phyloP scores from a whole-genome alignment of 2,113 vertebrate genomes.

The Apodemus speciosus region DNA sequence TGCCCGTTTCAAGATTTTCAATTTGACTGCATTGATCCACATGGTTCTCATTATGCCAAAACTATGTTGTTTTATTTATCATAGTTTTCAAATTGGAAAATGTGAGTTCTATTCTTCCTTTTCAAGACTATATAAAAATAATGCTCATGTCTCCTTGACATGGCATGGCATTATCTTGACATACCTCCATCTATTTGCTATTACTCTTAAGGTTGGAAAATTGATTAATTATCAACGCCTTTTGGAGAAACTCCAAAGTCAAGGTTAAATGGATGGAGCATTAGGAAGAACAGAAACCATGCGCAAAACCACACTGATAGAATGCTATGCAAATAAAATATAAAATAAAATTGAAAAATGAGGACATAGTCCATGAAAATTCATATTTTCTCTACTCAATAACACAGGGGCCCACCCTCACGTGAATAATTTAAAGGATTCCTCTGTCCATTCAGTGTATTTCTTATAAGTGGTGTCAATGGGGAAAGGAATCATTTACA shows the following conservation, averaged over 20 bases:
- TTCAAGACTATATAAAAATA: background rate
- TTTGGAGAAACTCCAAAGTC: background rate
- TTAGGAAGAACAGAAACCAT: background rate
- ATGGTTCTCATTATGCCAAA: background rate
- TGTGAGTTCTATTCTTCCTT: background rate
- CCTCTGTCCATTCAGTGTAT: background rate
- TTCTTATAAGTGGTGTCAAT: background rate
- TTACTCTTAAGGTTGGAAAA: background rate
- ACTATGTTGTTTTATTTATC: background rate
- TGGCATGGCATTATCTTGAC: background rate
- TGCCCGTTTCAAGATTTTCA: slow-evolving; percentile 4
- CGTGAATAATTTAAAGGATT: background rate
- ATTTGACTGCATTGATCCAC: background rate
- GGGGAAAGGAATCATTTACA: background rate
- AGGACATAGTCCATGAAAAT: background rate
- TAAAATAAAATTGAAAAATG: background rate
- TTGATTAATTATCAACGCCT: background rate
- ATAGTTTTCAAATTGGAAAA: background rate
- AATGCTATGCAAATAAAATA: background rate
- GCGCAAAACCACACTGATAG: background rate
- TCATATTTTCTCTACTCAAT: background rate
- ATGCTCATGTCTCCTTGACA: background rate
- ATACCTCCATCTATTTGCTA: background rate
- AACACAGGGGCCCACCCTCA: background rate
- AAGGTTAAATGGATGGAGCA: too few species aligned